Base-by-base conservation (phyloP, 2,888 invertebrate species). In the Aphodius sticticus region DNA sequence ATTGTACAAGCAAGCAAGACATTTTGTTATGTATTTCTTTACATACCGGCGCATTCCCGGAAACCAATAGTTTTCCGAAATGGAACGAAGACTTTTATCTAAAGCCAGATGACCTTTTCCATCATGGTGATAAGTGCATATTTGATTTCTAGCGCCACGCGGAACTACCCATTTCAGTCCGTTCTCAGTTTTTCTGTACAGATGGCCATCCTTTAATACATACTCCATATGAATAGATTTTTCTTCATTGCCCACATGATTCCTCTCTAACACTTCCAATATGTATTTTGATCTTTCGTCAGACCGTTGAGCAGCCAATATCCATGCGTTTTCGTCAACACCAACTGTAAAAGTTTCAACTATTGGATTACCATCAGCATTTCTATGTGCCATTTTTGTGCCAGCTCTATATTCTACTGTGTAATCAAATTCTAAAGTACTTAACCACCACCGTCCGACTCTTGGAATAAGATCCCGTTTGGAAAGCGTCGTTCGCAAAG, bases 21-120 rank as follows among this genome's bases (percentile, higher is more conserved):
- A 90, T 0, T 86, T 83, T 0, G 69, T 80, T 3, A 89, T 86
- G 81, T 89, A 88, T 77, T 87, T 85, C 74, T 85, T 85, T 0
- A 88, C 85, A 76, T 87, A 88, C 7, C 83, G 81, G 16, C 83
- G 82, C 86, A 89, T 86, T 3, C 85, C 83, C 0, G 86, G 85
- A 76, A 89, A 89, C 87, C 87, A 89, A 81, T 87, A 89, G 14
- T 83, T 83, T 35, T 84, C 84, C 1, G 35, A 53, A 15, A 88
- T 82, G 74, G 82, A 82, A 6, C 83, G 83, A 2, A 86, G 35
- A 2, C 86, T 87, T 76, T 86, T 87, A 0, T 86, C 85, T 5
- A 84, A 38, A 3, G 85, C 87, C 72, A 87, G 85, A 81, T 89
- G 87, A 6, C 87, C 87, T 14, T 85, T 81, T 16, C 86, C 86